These are phyloP conservation scores for Clivina fossor DNA, from an alignment of 2,888 invertebrate genomes.

Conservation along the genomic window DNA sequence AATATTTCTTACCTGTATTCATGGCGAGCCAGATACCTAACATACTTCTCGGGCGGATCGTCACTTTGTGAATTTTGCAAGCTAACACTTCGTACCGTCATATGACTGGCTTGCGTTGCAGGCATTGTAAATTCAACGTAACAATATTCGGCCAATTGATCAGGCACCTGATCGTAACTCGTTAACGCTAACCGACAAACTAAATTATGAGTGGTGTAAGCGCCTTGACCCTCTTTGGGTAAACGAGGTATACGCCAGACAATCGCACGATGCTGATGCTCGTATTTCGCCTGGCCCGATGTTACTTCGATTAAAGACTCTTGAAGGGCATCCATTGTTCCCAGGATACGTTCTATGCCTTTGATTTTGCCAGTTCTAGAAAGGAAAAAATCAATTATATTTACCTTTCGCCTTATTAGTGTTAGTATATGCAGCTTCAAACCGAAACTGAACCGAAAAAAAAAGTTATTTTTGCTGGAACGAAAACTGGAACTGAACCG, in stretches of 20 bases:
- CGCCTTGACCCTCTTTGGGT: conserved; percentile 99
- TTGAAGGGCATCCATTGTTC: conserved; percentile 87
- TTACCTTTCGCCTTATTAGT: neutral
- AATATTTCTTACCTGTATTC: conserved; percentile 73
- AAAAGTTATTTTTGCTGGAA: too few relatives aligned
- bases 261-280: conserved; percentile 95
- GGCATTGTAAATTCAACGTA: conserved; percentile 99
- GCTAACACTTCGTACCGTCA: conserved; percentile 92
- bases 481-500: too few relatives aligned
- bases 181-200: conserved; percentile 93
- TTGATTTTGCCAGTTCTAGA: conserved; percentile 83
- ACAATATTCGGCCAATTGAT: conserved; percentile 83
- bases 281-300: conserved; percentile 96
- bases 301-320: conserved; percentile 94
- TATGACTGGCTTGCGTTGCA: conserved; percentile 91
- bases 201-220: conserved; percentile 96
- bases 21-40: conserved; percentile 92
- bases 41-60: conserved; percentile 97
- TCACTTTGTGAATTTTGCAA: conserved; percentile 82
- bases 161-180: conserved; percentile 96
- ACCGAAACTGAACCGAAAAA: too few relatives aligned
- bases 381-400: conserved; percentile 23
- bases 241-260: conserved; percentile 98
- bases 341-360: conserved; percentile 88
- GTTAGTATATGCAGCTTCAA: too few relatives aligned